These are phyloP conservation scores for Mesopsocus fuscifrons DNA, from an alignment of 2,888 invertebrate genomes.

Conservation along the genomic window DNA sequence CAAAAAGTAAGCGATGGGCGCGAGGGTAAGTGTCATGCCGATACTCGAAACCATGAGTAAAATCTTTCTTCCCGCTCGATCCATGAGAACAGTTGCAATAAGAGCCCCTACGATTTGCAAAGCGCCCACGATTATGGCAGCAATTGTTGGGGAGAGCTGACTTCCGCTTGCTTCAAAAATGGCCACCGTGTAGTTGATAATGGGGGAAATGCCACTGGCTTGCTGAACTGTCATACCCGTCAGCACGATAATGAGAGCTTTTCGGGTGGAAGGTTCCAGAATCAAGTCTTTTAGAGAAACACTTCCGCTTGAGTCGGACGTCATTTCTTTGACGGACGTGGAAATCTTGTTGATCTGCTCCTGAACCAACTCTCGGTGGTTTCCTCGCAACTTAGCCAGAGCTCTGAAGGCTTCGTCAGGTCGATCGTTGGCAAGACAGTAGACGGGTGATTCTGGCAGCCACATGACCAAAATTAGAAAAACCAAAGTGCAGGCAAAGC, in stretches of 20 bases:
- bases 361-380: slow-evolving; percentile 15
- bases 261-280: slow-evolving; percentile 18
- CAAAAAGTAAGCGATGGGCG: slow-evolving; percentile 21
- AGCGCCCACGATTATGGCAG: slow-evolving; percentile 26
- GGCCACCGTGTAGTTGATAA: slow-evolving; percentile 23
- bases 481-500: slow-evolving; percentile 19
- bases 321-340: slow-evolving; percentile 4
- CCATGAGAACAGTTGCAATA: slow-evolving; percentile 21
- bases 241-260: slow-evolving; percentile 23
- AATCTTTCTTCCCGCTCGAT: slow-evolving; percentile 26
- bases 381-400: slow-evolving; percentile 19
- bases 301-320: neutral
- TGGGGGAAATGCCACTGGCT: slow-evolving; percentile 26
- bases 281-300: slow-evolving; percentile 4
- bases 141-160: slow-evolving; percentile 19
- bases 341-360: slow-evolving; percentile 12
- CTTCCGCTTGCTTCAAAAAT: slow-evolving; percentile 22
- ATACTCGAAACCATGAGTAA: slow-evolving; percentile 26
- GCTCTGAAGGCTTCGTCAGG: slow-evolving; percentile 26
- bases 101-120: slow-evolving; percentile 23
- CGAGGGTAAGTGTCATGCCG: slow-evolving; percentile 20
- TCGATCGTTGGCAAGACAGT: slow-evolving; percentile 26
- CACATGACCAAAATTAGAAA: slow-evolving; percentile 12
- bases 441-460: slow-evolving; percentile 41
- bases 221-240: slow-evolving; percentile 27